A percentile compares a stretch with the other conserved stretches of the same genome.
These are phyloP conservation scores for Andrena cerasifolii DNA, from an alignment of 1,140 invertebrate genomes.

Conservation along the genomic window DNA sequence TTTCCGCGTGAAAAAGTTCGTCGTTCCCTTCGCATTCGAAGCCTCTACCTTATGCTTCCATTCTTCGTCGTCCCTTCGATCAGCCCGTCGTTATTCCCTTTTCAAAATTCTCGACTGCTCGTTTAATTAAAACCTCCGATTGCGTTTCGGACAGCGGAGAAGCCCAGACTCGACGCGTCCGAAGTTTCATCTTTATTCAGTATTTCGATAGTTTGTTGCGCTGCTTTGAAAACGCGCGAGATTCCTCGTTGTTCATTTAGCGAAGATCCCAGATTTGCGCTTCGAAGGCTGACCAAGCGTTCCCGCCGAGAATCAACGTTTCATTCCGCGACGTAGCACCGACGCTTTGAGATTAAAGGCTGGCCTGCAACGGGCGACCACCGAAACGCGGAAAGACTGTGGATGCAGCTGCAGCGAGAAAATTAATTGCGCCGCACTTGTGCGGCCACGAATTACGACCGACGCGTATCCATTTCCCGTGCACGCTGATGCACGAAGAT, in stretches of 20 bases:
- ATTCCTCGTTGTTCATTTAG: not conserved
- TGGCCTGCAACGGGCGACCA: slow-evolving; percentile 24
- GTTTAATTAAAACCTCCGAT: too few species aligned
- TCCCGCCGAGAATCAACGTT: slow-evolving; percentile 27
- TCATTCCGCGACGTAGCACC: slow-evolving; percentile 14
- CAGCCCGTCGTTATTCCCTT: too few species aligned
- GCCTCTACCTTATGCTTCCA: too few species aligned
- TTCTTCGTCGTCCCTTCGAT: too few species aligned
- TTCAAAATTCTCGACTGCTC: too few species aligned
- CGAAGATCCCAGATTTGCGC: not conserved
- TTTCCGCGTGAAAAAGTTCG: too few species aligned
- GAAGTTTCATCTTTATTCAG: too few species aligned
- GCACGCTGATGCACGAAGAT: slow-evolving; percentile 55
- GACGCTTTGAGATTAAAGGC: slow-evolving; percentile 47
- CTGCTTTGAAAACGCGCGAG: not conserved
- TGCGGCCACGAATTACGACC: slow-evolving; percentile 64
- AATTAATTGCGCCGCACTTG: slow-evolving; percentile 64
- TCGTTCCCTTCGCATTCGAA: too few species aligned
- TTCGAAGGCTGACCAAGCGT: not conserved
- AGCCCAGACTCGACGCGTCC: not conserved
- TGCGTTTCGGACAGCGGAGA: not conserved
- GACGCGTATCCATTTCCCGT: slow-evolving; percentile 59
- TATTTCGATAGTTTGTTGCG: too few species aligned
- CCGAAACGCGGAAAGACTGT: slow-evolving; percentile 63
- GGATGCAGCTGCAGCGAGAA: slow-evolving; percentile 62